Evolutionary conservation across 2,888 invertebrate species (phyloP), one percentile per base, ranked within the genome.

Genomic region (Dicranocentrus wangi): DNA sequence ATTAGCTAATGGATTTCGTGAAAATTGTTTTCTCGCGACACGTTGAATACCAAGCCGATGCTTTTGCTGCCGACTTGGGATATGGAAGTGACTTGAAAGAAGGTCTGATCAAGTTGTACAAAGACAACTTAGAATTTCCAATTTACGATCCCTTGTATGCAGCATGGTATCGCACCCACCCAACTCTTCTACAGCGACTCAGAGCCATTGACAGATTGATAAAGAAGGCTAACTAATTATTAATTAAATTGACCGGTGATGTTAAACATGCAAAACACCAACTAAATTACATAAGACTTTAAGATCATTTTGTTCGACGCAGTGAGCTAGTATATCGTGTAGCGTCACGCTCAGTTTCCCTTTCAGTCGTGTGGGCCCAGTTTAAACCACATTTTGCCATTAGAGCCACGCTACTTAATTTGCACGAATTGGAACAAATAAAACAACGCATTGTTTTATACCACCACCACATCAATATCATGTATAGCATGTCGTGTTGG

Each of bases 11-110:
- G 75, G 93, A 93, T 28, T 98, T 94, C 89, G 90, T 93, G 84
- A 92, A 95, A 90, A 97, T 95, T 1, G 92, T 93, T 61, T 90
- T 97, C 39, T 95, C 95, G 32, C 93, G 99, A 60, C 92, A 92
- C 87, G 97, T 94, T 89, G 99, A 99, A 90, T 99, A 98, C 90
- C 94, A 96, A 90, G 99, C 99, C 10, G 99, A 99, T 89, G 92
- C 92, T 72, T 99, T 97, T 91, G 98, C 98, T 5, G 93, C 93
- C 63, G 90, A 92, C 23, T 90, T 99, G 75, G 93, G 93, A n/a
- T 94, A 93, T 87, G 92, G 94, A 0, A 90, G 92, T 70, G 91
- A 93, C 86, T 89, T 99, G 43, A 92, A 93, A 87, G 92, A 92
- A n/a, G 94, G 98, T 8, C 91, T 99, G 39, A 92, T 98, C 76